These are phyloP conservation scores for Sylvicola cinctus DNA, from an alignment of 2,888 invertebrate species.

Conservation along the genomic window DNA sequence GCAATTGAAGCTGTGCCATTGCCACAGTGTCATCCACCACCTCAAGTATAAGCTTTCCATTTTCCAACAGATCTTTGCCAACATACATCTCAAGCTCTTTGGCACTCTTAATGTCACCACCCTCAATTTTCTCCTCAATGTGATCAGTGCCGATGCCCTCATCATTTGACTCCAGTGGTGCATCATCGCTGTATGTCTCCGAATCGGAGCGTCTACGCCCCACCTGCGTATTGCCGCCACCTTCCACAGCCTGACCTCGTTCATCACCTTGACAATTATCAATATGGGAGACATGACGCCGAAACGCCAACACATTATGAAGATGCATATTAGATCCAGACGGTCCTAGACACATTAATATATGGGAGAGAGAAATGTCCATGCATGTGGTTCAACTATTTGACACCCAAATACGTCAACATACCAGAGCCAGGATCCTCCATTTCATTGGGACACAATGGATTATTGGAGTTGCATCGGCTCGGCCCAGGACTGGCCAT, in stretches of 20 bases:
- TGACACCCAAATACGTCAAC: slow-evolving; percentile 13
- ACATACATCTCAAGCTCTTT: slow-evolving; percentile 36
- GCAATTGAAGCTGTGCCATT: slow-evolving; percentile 32
- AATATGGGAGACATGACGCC: background rate
- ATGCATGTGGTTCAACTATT: slow-evolving; percentile 5
- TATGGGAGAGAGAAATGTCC: slow-evolving; percentile 8
- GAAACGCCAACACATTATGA: slow-evolving; percentile 7
- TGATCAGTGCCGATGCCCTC: slow-evolving; percentile 60
- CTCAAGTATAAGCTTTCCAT: slow-evolving; percentile 29
- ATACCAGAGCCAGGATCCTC: slow-evolving; percentile 42
- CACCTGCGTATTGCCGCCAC: slow-evolving; percentile 3
- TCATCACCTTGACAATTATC: slow-evolving; percentile 4
- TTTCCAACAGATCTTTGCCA: slow-evolving; percentile 22
- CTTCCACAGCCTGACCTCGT: background rate
- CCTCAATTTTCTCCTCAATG: slow-evolving; percentile 45
- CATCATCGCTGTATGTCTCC: slow-evolving; percentile 52
- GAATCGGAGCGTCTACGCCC: slow-evolving; percentile 44
- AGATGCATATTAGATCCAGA: slow-evolving; percentile 13
- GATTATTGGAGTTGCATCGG: slow-evolving; percentile 62
- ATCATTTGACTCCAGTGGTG: slow-evolving; percentile 48
- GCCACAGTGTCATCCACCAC: slow-evolving; percentile 27
- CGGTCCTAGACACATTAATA: slow-evolving; percentile 9
- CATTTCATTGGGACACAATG: slow-evolving; percentile 53
- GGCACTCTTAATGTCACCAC: slow-evolving; percentile 42
- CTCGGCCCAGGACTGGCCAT: slow-evolving; percentile 72